These are phyloP conservation scores for Charaxes varanes DNA, from an alignment of 1,140 invertebrate species.

Conservation along the genomic window DNA sequence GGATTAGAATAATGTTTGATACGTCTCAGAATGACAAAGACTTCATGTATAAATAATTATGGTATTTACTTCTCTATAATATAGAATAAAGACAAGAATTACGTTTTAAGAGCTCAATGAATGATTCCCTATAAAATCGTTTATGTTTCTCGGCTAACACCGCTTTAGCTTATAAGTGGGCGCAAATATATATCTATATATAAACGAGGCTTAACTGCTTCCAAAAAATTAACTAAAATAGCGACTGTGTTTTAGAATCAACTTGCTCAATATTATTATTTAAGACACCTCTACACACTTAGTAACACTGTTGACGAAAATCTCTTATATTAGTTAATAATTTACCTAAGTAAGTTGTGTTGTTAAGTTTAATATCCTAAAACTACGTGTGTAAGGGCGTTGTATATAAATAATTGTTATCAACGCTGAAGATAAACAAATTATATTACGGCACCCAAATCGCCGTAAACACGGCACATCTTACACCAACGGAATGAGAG, in stretches of 20 bases:
- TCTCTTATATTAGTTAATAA: neutral
- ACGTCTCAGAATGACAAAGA: no score
- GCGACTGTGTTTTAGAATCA: constrained; percentile 55
- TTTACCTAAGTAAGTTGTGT: constrained; percentile 2
- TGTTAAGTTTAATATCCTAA: neutral
- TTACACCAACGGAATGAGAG: constrained; percentile 51
- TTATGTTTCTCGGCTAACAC: no score
- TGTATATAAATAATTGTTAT: constrained; percentile 6
- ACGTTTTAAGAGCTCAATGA: no score
- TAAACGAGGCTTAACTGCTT: no score
- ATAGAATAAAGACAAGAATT: no score
- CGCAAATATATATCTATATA: no score
- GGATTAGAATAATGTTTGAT: no score
- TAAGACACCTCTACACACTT: constrained; percentile 31
- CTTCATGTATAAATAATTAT: no score
- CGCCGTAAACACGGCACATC: constrained; percentile 5
- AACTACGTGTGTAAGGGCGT: constrained; percentile 22
- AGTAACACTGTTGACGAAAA: constrained; percentile 13
- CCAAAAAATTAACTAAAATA: constrained; percentile 10
- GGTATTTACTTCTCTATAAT: no score
- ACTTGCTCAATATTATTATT: constrained; percentile 25
- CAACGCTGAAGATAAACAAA: constrained; percentile 17
- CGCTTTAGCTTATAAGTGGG: no score
- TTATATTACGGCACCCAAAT: constrained; percentile 15
- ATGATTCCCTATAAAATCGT: no score